Base-by-base conservation (phyloP, 2,797 vertebrate species). In the Smutsia temminckii region DNA sequence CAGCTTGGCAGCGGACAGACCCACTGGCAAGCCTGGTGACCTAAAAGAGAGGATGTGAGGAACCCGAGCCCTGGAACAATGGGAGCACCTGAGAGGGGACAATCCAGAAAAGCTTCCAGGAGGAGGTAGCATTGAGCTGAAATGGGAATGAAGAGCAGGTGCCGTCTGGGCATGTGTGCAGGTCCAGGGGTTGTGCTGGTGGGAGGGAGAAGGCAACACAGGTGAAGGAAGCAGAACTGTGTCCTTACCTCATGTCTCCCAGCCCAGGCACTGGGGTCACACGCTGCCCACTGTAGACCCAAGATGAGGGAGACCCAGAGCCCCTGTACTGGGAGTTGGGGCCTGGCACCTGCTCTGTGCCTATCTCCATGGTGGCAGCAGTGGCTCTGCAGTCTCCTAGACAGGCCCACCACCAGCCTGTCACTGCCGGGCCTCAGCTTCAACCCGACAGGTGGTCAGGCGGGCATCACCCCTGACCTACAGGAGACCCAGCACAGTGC, bases 131-230 rank as follows among this genome's bases (percentile, higher is more conserved):
- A 0, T 6, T 55, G n/a, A 16, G 10, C 32, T n/a, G 23, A 69
- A 14, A n/a, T 0, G 18, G 51, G 25, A 53, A 68, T 11, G 34
- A 53, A 66, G 8, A 91, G 16, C 68, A 74, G 68, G 59, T 37
- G 55, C n/a, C 0, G 0, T 16, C 23, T 37, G 6, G 66, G 75
- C 17, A 11, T 6, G 18, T 14, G n/a, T 61, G 6, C 3, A 17
- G 1, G 3, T 1, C 21, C 4, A 3, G 4, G 37, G 4, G 5
- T 1, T 8, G 0, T 11, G 74, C 27, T 11, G 59, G 55, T 14
- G 10, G 34, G 42, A 32, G 63, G 34, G 20, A 78, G 29, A 40
- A 21, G 2, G 57, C 40, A 79, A 61, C 34, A 85, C 29, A 83
- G 71, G 27, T 2, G 42, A 69, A 78, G 46, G 53, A 12, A 63